Percentiles rank a stretch among this genome's conserved stretches.
phyloP scores from a whole-genome alignment of 2,113 vertebrate species.

The Phyllostomus hastatus region DNA sequence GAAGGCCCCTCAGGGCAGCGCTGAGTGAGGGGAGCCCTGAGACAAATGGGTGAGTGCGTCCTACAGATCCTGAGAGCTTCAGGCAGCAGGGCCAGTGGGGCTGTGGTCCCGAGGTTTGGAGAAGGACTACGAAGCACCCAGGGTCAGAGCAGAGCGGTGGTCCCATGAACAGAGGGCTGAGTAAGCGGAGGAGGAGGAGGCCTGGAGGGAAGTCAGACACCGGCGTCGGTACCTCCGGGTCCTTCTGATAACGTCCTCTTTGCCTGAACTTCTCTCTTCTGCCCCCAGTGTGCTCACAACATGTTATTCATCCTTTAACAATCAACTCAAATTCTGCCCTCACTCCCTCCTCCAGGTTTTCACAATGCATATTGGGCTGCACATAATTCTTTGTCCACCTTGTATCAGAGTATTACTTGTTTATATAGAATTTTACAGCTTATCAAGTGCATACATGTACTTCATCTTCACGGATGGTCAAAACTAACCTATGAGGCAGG shows the following conservation, averaged over 20 bases:
- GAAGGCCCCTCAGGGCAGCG: neutral
- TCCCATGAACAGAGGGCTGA: too few relatives aligned
- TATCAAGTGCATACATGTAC: neutral
- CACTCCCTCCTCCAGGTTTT: neutral
- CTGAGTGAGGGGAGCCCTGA: neutral
- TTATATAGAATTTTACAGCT: neutral
- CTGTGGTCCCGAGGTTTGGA: too few relatives aligned
- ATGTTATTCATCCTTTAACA: neutral
- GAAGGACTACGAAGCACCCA: neutral
- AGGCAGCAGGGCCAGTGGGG: neutral
- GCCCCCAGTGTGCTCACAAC: neutral
- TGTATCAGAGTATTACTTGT: neutral
- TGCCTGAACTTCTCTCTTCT: neutral
- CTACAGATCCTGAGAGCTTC: rapidly evolving
- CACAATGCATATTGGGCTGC: rapidly evolving
- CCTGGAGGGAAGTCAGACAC: neutral
- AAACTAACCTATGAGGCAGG: neutral
- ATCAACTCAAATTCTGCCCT: neutral
- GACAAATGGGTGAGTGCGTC: neutral
- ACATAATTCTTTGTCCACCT: neutral
- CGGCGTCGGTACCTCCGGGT: neutral
- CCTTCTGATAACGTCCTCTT: neutral
- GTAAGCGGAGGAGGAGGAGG: rapidly evolving
- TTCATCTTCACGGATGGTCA: neutral
- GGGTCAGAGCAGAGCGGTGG: too few relatives aligned